Percentiles rank a stretch among this genome's conserved stretches.
Conservation (phyloP, 2,797 vertebrate genomes). For the Eptatretus atami region DNA sequence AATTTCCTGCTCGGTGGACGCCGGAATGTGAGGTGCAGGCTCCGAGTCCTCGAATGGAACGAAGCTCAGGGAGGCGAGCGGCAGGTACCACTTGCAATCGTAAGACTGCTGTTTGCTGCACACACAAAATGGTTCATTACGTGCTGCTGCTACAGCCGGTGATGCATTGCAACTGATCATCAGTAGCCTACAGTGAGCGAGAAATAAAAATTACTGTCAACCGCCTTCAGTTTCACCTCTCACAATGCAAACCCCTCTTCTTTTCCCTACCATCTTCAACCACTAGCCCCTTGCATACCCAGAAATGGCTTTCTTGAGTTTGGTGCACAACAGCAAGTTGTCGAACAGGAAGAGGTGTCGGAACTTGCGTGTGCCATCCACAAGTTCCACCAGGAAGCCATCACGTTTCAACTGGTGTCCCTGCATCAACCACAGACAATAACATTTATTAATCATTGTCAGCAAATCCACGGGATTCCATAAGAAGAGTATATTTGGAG, state of each 20-base stretch:
- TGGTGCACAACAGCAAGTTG: constrained; percentile 58
- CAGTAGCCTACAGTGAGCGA: neutral
- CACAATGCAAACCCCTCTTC: neutral
- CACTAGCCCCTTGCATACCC: constrained; percentile 19
- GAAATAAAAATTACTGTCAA: constrained; percentile 4
- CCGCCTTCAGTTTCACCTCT: neutral
- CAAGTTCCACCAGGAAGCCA: constrained; percentile 77
- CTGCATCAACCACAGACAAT: neutral
- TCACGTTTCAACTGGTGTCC: constrained; percentile 20
- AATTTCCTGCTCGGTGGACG: constrained; percentile 55
- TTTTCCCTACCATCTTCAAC: neutral
- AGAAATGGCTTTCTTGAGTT: constrained; percentile 64
- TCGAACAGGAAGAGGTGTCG: constrained; percentile 75
- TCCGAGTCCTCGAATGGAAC: constrained; percentile 52
- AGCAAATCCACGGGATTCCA: no score
- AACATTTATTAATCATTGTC: no score
- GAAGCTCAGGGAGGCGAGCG: constrained; percentile 53
- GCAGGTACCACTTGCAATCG: constrained; percentile 85
- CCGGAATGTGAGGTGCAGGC: constrained; percentile 28
- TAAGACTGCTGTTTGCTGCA: constrained; percentile 59
- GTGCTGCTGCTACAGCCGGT: neutral
- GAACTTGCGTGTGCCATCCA: constrained; percentile 62
- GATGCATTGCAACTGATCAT: neutral
- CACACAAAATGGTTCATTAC: neutral
- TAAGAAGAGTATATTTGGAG: no score